phyloP scores from a whole-genome alignment of 2,888 invertebrate genomes.

The Leucania comma region DNA sequence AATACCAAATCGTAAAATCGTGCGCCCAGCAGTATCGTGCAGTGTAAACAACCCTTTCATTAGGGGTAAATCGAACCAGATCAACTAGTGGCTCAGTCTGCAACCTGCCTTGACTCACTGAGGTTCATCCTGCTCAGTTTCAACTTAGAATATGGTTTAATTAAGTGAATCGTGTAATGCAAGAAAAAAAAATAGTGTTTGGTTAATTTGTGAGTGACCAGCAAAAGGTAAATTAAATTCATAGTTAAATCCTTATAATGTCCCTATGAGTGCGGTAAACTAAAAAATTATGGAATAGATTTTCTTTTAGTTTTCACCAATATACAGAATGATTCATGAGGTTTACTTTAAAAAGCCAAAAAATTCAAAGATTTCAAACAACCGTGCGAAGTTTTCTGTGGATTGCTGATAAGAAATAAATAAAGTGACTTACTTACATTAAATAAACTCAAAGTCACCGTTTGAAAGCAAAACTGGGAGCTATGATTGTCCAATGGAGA shows the following conservation, averaged over 20 bases:
- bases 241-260: too few relatives aligned
- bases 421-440: too few relatives aligned
- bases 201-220: not conserved
- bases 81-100: slow-evolving; percentile 82
- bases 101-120: slow-evolving; percentile 65
- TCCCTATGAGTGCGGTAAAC: too few relatives aligned
- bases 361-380: too few relatives aligned
- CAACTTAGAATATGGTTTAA: not conserved
- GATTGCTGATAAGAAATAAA: not conserved
- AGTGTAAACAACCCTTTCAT: slow-evolving; percentile 75
- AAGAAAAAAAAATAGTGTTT: slow-evolving; percentile 10
- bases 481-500: too few relatives aligned
- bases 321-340: too few relatives aligned
- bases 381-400: too few relatives aligned
- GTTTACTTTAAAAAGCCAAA: too few relatives aligned
- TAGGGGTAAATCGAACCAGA: slow-evolving; percentile 72
- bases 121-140: slow-evolving; percentile 37
- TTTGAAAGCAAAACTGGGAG: too few relatives aligned
- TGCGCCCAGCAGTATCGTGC: slow-evolving; percentile 57
- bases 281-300: too few relatives aligned
- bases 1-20: slow-evolving; percentile 23
- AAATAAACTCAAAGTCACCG: not conserved
- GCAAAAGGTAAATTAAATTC: slow-evolving; percentile 21
- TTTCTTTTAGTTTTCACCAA: too few relatives aligned
- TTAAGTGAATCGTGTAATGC: not conserved